These are phyloP conservation scores for Diploscapter pachys DNA, from an alignment of 1,140 invertebrate species.

Conservation along the genomic window DNA sequence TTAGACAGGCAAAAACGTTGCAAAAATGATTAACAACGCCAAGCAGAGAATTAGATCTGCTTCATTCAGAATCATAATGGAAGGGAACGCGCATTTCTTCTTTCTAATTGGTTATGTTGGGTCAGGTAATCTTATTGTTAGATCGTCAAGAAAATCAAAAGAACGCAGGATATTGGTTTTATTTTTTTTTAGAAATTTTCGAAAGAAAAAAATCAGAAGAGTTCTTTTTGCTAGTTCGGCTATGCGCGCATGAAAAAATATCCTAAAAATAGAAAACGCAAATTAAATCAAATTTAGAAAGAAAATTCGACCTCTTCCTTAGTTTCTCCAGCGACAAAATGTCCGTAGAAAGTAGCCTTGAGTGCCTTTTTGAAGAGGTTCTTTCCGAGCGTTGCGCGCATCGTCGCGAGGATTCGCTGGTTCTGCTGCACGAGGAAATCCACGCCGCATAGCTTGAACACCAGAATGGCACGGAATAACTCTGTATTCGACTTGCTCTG, in stretches of 20 bases:
- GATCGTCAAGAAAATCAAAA: too few species aligned
- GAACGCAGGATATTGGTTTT: too few species aligned
- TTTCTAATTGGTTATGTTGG: too few species aligned
- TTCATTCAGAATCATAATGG: too few species aligned
- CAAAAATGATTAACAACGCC: too few species aligned
- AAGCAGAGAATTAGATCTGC: too few species aligned
- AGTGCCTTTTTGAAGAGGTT: slow-evolving; percentile 80
- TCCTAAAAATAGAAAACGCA: slow-evolving; percentile 26
- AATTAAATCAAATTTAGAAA: slow-evolving; percentile 13
- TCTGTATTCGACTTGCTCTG: slow-evolving; percentile 88
- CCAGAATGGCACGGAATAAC: slow-evolving; percentile 82
- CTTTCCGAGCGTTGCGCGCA: slow-evolving; percentile 75
- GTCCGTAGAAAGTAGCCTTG: slow-evolving; percentile 93
- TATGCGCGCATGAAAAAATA: neutral
- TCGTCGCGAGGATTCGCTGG: slow-evolving; percentile 84
- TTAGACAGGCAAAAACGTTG: too few species aligned
- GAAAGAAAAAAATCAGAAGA: too few species aligned
- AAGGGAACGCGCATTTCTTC: too few species aligned
- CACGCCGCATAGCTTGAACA: slow-evolving; percentile 86
- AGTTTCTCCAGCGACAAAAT: slow-evolving; percentile 94
- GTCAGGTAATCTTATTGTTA: too few species aligned
- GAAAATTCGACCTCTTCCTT: slow-evolving; percentile 70
- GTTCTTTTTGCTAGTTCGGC: too few species aligned
- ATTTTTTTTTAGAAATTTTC: too few species aligned
- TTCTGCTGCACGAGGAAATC: slow-evolving; percentile 89